Base-by-base conservation (phyloP, 1,140 invertebrate species). In the Drosophila equinoxialis region DNA sequence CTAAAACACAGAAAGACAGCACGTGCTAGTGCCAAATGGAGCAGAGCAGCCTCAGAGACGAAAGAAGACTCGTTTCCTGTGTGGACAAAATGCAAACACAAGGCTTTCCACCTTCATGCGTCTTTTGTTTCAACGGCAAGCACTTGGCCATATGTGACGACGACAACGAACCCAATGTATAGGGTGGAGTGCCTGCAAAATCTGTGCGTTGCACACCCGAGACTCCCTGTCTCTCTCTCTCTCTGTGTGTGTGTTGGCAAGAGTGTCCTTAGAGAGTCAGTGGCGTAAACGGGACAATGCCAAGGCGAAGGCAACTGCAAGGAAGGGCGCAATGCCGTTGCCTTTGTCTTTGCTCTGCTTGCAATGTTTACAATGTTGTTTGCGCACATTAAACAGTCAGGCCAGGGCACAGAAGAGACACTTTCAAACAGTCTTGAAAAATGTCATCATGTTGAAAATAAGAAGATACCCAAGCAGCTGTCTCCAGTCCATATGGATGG, bases 241-340 rank as follows among this genome's bases (percentile, higher is more conserved):
- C 37, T 4, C 23, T 23, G 11, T 13, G 11, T 10, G 11, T 13
- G 11, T 37, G 26, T 35, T 60, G 17, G 2, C 58, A 79, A 79
- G 82, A 65, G 79, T 23, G 45, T 86, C 83, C 83, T 86, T 86
- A 83, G 79, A 87, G 68, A 87, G 79, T 86, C 83, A 58, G 67
- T 71, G 83, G 76, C 83, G 79, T 86, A 86, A 87, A 87, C 76
- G 73, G 83, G 76, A 86, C 83, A 86, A 86, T 86, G 73, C 67
- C 23, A 57, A 37, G 48, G 30, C 48, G 42, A 57, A 76, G 60
- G 54, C 66, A 77, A 76, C 59, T 59, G 59, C 73, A 70, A 33
- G 20, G 35, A 30, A 30, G 6, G 30, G 30, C 30, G 7, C 41
- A 54, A 55, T 39, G 37, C 37, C 30, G 13, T 8, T 23, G n/a